Base-by-base conservation (phyloP, 1,140 invertebrate genomes). In the Camponotus pennsylvanicus region DNA sequence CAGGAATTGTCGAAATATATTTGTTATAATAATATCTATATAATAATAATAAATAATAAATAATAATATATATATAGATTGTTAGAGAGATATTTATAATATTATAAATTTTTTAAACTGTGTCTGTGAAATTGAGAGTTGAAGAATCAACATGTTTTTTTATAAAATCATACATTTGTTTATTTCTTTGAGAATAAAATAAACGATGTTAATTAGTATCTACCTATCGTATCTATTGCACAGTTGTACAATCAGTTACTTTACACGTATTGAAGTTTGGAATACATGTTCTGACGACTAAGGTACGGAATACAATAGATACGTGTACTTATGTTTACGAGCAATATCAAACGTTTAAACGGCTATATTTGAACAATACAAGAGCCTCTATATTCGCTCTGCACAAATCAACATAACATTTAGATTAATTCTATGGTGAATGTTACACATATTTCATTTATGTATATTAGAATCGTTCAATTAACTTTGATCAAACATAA, bases 271-370 rank as follows among this genome's bases (percentile, higher is more conserved):
- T 42, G 18, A 79, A 55, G n/a, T 63, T 52, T 42, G 18, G 1
- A 7, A 34, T 64, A 79, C 61, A 32, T 79, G 61, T 34, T 78
- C 32, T 37, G 42, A 66, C 32, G 63, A 66, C 32, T 66, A 66
- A 67, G 8, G 13, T 18, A 55, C 63, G 13, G 32, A 42, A 79
- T 52, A 49, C 45, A 45, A 78, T 78, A 34, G 27, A 13, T 63
- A 59, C 18, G 6, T 78, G 8, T 64, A 45, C 9, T 21, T 61
- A 27, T 15, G 7, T 73, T 73, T 73, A 37, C 52, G 9, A 59
- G 34, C 42, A 78, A 69, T 55, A 79, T 79, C 37, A n/a, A 79
- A 69, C 21, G 49, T 80, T 57, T 69, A 42, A 80, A 69, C 49
- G 11, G 37, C 0, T 13, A 40, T 59, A 69, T 80, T 69, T 57